phyloP scores from a whole-genome alignment of 2,113 vertebrate species.

The Protobothrops flavoviridis region DNA sequence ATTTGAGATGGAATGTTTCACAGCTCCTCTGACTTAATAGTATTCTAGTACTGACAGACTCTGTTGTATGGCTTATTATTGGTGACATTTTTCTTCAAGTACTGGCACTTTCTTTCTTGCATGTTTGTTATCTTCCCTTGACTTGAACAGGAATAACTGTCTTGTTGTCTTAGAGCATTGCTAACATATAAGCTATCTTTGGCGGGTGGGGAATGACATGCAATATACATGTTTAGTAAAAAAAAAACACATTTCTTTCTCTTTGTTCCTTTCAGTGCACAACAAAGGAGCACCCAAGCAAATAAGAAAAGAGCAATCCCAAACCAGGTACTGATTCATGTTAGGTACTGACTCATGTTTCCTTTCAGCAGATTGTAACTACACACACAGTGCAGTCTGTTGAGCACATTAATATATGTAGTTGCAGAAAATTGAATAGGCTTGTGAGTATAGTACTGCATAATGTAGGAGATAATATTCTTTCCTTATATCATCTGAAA shows the following conservation, averaged over 20 bases:
- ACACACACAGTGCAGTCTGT: background rate
- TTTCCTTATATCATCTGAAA: background rate
- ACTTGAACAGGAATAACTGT: background rate
- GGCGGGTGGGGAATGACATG: fast-evolving
- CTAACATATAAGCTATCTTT: background rate
- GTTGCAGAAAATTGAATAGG: background rate
- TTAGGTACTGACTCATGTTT: constrained; percentile 73
- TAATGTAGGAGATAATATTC: background rate
- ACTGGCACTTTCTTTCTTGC: background rate
- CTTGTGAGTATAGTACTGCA: background rate
- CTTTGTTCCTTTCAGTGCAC: constrained; percentile 75
- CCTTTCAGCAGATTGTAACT: background rate
- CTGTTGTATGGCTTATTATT: background rate
- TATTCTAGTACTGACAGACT: background rate
- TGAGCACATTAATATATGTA: background rate
- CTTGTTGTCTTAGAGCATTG: background rate
- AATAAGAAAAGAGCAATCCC: constrained; percentile 94
- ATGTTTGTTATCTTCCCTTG: background rate
- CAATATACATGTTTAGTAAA: fast-evolving
- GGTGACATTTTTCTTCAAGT: background rate
- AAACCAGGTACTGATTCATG: constrained; percentile 83
- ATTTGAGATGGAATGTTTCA: background rate
- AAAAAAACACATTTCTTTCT: background rate
- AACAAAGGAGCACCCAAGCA: constrained; percentile 86
- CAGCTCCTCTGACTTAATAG: background rate